phyloP scores from a whole-genome alignment of 2,888 invertebrate species.

The Cerastoderma edule region DNA sequence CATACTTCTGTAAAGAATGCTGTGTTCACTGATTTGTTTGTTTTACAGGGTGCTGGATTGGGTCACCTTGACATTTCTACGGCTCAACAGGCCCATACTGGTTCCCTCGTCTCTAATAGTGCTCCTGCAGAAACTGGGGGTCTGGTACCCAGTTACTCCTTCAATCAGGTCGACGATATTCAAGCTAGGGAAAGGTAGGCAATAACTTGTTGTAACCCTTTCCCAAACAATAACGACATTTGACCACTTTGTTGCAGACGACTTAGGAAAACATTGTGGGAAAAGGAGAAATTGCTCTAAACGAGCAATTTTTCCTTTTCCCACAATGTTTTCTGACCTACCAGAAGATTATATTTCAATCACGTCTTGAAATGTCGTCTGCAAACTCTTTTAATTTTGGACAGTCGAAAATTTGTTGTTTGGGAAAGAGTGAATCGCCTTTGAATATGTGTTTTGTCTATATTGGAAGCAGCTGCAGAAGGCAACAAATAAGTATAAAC shows the following conservation, averaged over 20 bases:
- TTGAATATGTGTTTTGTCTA: too few species aligned
- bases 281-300: constrained; percentile 11
- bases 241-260: neutral
- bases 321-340: constrained; percentile 5
- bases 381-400: too few species aligned
- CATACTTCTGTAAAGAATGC: too few species aligned
- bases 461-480: too few species aligned
- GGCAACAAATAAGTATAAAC: too few species aligned
- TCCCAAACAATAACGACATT: neutral
- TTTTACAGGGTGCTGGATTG: constrained; percentile 64
- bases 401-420: too few species aligned
- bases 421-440: too few species aligned
- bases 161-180: constrained; percentile 63
- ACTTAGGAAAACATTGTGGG: neutral
- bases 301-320: neutral
- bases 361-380: too few species aligned
- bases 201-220: neutral
- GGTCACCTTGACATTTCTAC: constrained; percentile 72
- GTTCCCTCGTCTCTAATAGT: constrained; percentile 28
- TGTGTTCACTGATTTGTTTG: neutral
- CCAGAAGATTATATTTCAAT: too few species aligned
- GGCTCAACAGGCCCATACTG: constrained; percentile 65
- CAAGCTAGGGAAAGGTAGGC: constrained; percentile 64
- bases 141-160: constrained; percentile 50
- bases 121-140: constrained; percentile 34